phyloP scores from a whole-genome alignment of 2,113 vertebrate species.

The Mustelus asterias region DNA sequence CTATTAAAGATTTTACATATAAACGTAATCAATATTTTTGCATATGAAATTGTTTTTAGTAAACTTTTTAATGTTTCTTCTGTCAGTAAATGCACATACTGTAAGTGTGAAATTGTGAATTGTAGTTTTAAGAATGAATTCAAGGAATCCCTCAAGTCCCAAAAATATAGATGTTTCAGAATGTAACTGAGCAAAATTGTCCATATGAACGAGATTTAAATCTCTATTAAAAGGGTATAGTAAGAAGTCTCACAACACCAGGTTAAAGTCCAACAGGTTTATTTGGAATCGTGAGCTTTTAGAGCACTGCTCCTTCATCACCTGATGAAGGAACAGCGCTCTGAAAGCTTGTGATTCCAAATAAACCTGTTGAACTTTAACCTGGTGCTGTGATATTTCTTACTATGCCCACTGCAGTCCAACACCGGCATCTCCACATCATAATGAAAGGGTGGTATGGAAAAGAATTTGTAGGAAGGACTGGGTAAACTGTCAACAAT shows the following conservation, averaged over 20 bases:
- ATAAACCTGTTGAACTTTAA: too few relatives aligned
- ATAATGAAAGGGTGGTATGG: neutral
- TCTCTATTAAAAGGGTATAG: neutral
- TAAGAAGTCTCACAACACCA: too few relatives aligned
- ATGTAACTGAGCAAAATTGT: neutral
- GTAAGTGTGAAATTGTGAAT: neutral
- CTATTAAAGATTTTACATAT: neutral
- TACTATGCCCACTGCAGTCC: too few relatives aligned
- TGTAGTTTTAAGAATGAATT: neutral
- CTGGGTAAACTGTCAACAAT: neutral
- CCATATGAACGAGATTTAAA: neutral
- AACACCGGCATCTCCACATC: too few relatives aligned
- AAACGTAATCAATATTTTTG: constrained; percentile 7
- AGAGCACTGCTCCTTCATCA: too few relatives aligned
- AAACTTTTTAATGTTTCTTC: neutral
- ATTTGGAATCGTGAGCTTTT: too few relatives aligned
- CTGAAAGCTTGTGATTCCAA: too few relatives aligned
- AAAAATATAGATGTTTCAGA: neutral
- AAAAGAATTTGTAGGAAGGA: neutral
- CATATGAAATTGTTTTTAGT: constrained; percentile 1
- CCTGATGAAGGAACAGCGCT: too few relatives aligned
- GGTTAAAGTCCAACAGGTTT: too few relatives aligned
- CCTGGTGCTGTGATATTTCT: too few relatives aligned
- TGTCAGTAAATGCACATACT: neutral
- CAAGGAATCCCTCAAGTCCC: neutral